Evolutionary conservation across 2,113 vertebrate genomes (phyloP).

Genomic region (Scomber scombrus): DNA sequence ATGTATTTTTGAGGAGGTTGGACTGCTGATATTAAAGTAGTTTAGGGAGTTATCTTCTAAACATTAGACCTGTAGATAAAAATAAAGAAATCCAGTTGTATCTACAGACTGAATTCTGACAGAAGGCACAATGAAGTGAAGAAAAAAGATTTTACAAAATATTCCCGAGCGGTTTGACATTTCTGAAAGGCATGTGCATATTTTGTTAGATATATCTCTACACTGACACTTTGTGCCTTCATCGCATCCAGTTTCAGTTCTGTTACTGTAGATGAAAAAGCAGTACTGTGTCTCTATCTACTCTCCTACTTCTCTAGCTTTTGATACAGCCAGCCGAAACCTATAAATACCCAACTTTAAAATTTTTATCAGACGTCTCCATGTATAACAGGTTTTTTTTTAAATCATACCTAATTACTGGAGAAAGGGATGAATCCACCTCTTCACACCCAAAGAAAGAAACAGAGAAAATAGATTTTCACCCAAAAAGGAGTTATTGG

Average conservation of each 20-base stretch:
- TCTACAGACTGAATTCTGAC: background rate
- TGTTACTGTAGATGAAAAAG: background rate
- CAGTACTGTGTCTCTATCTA: background rate
- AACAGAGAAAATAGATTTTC: background rate
- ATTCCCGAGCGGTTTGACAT: constrained; percentile 12
- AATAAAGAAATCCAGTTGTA: background rate
- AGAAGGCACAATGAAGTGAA: background rate
- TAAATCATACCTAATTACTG: background rate
- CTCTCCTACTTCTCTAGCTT: constrained; percentile 19
- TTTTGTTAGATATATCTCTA: constrained; percentile 7
- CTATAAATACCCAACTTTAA: constrained; percentile 46
- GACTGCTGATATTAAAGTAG: too few relatives aligned
- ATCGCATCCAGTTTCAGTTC: constrained; percentile 1
- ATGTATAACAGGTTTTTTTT: background rate
- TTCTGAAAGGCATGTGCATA: background rate
- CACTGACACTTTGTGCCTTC: constrained; percentile 19
- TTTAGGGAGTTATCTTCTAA: too few relatives aligned
- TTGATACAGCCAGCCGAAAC: constrained; percentile 24
- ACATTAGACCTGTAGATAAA: background rate
- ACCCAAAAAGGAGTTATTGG: background rate
- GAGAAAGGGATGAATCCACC: constrained; percentile 29
- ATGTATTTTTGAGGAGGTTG: too few relatives aligned
- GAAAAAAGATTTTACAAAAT: background rate
- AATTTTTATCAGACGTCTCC: constrained; percentile 16
- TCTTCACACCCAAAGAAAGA: constrained; percentile 2